Evolutionary conservation across 2,797 vertebrate species (phyloP).

Genomic region (Anguilla pacifica): DNA sequence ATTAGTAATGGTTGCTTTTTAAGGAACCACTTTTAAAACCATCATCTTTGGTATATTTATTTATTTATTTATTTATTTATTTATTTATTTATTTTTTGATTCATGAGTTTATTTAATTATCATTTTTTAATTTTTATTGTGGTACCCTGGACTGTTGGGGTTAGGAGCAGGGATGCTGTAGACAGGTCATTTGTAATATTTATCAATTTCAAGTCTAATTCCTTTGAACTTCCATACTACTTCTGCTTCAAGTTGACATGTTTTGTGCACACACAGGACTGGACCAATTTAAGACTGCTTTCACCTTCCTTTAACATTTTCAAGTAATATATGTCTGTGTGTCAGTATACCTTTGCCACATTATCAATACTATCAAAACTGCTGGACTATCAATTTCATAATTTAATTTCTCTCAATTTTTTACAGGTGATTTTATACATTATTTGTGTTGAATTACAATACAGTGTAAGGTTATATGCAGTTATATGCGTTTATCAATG

Average conservation of each 20-base stretch:
- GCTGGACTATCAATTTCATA: not conserved
- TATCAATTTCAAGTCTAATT: not conserved
- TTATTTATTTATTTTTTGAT: not conserved
- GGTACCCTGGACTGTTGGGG: not conserved
- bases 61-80: not conserved
- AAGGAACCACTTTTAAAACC: not conserved
- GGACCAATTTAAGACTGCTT: not conserved
- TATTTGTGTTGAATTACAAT: not conserved
- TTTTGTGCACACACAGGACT: not conserved
- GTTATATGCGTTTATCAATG: not conserved
- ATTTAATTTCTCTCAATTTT: not conserved
- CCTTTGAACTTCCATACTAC: not conserved
- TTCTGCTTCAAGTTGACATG: not conserved
- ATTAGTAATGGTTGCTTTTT: not conserved
- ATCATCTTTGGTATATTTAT: not conserved
- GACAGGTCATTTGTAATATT: not conserved
- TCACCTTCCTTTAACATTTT: not conserved
- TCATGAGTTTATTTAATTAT: not conserved
- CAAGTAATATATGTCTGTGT: not conserved
- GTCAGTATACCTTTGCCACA: not conserved
- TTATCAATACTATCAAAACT: not conserved
- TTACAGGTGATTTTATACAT: not conserved
- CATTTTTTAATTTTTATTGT: not conserved
- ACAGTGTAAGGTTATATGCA: not conserved
- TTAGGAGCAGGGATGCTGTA: not conserved